phyloP scores from a whole-genome alignment of 2,888 invertebrate species.

The Erebia epiphron region DNA sequence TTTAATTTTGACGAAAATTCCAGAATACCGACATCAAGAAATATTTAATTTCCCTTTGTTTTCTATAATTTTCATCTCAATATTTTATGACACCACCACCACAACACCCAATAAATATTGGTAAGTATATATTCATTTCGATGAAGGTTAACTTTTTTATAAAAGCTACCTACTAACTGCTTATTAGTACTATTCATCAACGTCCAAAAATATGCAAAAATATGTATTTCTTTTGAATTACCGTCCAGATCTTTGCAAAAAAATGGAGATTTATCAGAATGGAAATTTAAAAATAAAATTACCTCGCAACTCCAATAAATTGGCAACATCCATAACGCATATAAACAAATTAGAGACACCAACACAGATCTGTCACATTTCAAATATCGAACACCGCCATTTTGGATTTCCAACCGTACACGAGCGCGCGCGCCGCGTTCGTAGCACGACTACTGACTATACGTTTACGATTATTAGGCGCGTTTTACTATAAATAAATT shows the following conservation, averaged over 20 bases:
- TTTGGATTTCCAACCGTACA: constrained; percentile 33
- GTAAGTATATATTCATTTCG: too few relatives aligned
- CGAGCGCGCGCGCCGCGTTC: constrained; percentile 66
- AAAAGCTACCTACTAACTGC: too few relatives aligned
- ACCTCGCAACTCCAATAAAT: neutral
- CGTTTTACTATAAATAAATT: constrained; percentile 66
- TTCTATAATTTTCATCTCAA: too few relatives aligned
- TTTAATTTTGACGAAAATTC: too few relatives aligned
- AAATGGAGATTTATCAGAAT: neutral
- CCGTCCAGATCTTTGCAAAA: neutral
- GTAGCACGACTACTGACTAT: constrained; percentile 51
- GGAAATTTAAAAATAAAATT: neutral
- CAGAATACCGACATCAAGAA: too few relatives aligned
- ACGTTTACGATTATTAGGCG: constrained; percentile 57
- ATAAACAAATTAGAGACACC: constrained; percentile 28
- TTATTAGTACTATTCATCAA: too few relatives aligned
- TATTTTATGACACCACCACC: too few relatives aligned
- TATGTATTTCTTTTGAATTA: too few relatives aligned
- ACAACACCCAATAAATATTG: too few relatives aligned
- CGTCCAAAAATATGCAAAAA: too few relatives aligned
- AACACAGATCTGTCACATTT: constrained; percentile 44
- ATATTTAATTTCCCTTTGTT: too few relatives aligned
- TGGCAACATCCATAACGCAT: constrained; percentile 18
- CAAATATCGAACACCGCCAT: constrained; percentile 44
- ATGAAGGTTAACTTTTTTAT: too few relatives aligned